These are phyloP conservation scores for Oryzias celebensis DNA, from an alignment of 2,113 vertebrate species.

Conservation along the genomic window DNA sequence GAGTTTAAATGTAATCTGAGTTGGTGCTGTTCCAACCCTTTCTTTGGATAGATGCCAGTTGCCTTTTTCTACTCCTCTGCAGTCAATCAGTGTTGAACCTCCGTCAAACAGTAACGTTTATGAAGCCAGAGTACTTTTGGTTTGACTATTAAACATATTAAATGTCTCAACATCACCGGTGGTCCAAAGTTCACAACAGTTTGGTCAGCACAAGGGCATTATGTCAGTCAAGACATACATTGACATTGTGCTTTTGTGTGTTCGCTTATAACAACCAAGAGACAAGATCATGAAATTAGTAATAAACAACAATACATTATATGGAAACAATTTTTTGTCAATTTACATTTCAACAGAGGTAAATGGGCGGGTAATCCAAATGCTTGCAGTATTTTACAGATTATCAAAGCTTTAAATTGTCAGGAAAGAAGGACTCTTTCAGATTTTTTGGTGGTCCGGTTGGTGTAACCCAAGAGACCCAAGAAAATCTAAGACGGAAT, in stretches of 20 bases:
- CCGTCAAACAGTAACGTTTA: slow-evolving; percentile 8
- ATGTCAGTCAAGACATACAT: slow-evolving; percentile 23
- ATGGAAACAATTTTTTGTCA: no score
- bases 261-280: neutral
- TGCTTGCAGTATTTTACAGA: neutral
- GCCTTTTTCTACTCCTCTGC: neutral
- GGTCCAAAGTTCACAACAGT: slow-evolving; percentile 34
- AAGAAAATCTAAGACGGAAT: no score
- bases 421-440: no score
- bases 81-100: slow-evolving; percentile 27
- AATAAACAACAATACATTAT: no score
- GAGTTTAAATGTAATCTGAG: slow-evolving; percentile 8
- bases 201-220: neutral
- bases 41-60: slow-evolving; percentile 1
- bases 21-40: neutral
- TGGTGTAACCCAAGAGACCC: no score
- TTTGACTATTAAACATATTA: slow-evolving; percentile 50
- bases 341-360: neutral
- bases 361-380: neutral
- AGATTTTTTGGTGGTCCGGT: no score
- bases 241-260: slow-evolving; percentile 17
- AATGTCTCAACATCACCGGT: neutral
- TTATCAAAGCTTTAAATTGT: no score
- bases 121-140: slow-evolving; percentile 8
- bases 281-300: no score